Evolutionary conservation across 2,888 invertebrate species (phyloP), one percentile per base, ranked within the genome.

Genomic region (Watsonalla cultraria): DNA sequence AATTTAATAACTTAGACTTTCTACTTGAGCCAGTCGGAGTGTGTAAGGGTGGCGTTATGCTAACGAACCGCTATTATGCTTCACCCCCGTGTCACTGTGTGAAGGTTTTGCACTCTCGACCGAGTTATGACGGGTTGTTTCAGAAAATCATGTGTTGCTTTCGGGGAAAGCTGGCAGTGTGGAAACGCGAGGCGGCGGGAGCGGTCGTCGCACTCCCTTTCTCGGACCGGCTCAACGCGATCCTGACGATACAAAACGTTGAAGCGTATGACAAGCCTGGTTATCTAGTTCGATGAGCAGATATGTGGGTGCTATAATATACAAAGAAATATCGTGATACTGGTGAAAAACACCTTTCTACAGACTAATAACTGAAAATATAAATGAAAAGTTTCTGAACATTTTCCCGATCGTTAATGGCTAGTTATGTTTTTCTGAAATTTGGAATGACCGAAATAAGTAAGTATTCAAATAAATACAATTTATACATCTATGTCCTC

Each of bases 81-180:
- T 76, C 76, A 76, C 80, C 81, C 82, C 74, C 78, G 84, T 87
- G 89, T 89, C 86, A 90, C 84, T 87, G 86, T 90, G 90, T 88
- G 87, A 90, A 90, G 90, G 89, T 89, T 90, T 80, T 78, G 80
- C 86, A 84, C 87, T 84, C 85, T 84, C 88, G 87, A 87, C 89
- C 89, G 89, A 88, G 81, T 86, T 85, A 79, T 73, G 72, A 67
- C 73, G 65, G 84, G 83, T 81, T 84, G 86, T 81, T 84, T 82
- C 76, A 70, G 84, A 78, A 83, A 83, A 85, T 84, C 86, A 86
- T 86, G 84, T 87, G 86, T 87, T 85, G 86, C 82, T 81, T 76
- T 73, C 63, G 72, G 78, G 83, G 78, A 85, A 84, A 84, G 66
- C 77, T 67, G 76, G 66, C 73, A 74, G 79, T 81, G 54, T 59